Percentiles rank a stretch among this genome's conserved stretches.
Evolutionary conservation across 2,113 vertebrate genomes (phyloP).

Genomic region (Tragelaphus buxtoni): DNA sequence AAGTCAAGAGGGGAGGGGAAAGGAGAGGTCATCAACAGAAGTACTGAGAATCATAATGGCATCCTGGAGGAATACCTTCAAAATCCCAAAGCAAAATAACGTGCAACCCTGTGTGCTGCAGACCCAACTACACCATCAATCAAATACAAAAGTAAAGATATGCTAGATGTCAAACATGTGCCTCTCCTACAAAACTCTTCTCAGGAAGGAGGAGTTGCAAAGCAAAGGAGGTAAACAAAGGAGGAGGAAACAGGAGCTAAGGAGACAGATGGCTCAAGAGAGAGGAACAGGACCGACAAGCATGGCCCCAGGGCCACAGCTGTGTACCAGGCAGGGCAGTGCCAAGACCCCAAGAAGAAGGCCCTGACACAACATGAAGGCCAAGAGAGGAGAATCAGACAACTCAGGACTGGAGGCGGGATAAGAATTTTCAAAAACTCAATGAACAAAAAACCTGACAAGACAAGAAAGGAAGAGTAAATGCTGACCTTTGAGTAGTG

Average conservation of each 20-base stretch:
- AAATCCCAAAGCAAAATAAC: neutral
- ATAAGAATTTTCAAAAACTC: neutral
- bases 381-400: neutral
- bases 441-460: neutral
- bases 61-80: neutral
- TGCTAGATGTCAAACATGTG: neutral
- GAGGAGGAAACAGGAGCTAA: neutral
- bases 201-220: neutral
- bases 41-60: neutral
- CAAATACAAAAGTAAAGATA: neutral
- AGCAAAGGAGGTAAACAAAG: neutral
- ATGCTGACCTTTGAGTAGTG: neutral
- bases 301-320: neutral
- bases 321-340: neutral
- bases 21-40: neutral
- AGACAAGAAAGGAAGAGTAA: neutral
- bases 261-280: neutral
- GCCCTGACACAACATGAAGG: rapidly evolving
- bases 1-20: too few relatives aligned
- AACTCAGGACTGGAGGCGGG: neutral
- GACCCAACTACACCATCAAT: neutral
- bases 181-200: neutral
- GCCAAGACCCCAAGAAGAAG: too few relatives aligned
- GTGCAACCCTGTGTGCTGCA: neutral
- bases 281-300: neutral